A percentile compares a stretch with the other conserved stretches of the same genome.
Conservation (phyloP, 2,797 vertebrate species). For the Steatocranus sp. region DNA sequence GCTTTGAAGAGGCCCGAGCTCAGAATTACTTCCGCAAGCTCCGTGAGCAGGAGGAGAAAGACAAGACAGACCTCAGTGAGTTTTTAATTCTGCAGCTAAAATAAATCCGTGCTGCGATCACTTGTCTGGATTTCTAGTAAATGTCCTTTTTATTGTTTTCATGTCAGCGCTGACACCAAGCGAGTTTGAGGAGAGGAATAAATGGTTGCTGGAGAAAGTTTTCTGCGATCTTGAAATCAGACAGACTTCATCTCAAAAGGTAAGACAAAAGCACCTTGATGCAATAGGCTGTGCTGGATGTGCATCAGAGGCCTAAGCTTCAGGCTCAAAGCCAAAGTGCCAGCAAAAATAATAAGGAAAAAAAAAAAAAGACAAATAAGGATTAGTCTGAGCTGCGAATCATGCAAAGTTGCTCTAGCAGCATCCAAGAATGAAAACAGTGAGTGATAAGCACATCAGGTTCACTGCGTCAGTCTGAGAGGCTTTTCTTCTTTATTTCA, state of each 20-base stretch:
- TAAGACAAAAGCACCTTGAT: background rate
- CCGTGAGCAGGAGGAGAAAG: constrained; percentile 50
- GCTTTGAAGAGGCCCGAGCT: constrained; percentile 78
- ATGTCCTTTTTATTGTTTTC: background rate
- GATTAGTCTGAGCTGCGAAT: background rate
- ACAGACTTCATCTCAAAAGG: background rate
- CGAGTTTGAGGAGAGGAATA: constrained; percentile 66
- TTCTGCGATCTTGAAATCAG: constrained; percentile 51
- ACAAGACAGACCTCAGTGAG: constrained; percentile 69
- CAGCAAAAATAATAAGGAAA: background rate
- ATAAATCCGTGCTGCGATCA: background rate
- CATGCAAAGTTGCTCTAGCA: background rate
- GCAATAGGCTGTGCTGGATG: background rate
- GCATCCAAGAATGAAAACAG: background rate
- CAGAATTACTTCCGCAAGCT: constrained; percentile 69
- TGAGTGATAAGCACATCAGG: background rate
- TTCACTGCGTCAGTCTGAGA: background rate
- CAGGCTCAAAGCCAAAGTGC: background rate
- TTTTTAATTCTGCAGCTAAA: background rate
- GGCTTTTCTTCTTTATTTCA: background rate
- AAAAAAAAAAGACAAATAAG: background rate
- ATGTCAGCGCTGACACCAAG: constrained; percentile 61
- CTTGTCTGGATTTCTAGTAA: background rate
- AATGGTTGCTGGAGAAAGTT: constrained; percentile 70
- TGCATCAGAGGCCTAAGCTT: background rate